Evolutionary conservation across 1,140 invertebrate genomes (phyloP).

Genomic region (Drosophila pallidifrons): DNA sequence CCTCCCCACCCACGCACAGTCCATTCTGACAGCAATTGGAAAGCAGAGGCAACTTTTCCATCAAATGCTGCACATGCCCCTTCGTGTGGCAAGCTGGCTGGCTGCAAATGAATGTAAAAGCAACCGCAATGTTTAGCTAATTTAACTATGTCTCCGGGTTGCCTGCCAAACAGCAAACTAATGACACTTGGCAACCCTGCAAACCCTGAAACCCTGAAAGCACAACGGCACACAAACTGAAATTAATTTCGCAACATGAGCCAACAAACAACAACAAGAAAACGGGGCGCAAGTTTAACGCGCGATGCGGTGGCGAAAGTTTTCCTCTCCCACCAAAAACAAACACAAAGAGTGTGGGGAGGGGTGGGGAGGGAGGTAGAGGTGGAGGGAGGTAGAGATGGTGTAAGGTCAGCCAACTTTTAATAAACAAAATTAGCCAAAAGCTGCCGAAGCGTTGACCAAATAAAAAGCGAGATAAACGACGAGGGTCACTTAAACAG

Average conservation of each 20-base stretch:
- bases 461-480: slow-evolving; percentile 80
- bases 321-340: no score
- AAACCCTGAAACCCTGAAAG: slow-evolving; percentile 38
- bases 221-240: slow-evolving; percentile 52
- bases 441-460: slow-evolving; percentile 56
- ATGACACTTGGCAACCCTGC: slow-evolving; percentile 70
- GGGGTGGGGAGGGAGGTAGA: background rate
- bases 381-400: background rate
- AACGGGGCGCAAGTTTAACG: background rate
- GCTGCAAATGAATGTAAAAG: slow-evolving; percentile 30
- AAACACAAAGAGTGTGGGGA: background rate
- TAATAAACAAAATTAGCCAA: slow-evolving; percentile 80
- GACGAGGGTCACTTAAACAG: slow-evolving; percentile 63
- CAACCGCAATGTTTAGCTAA: slow-evolving; percentile 78
- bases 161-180: slow-evolving; percentile 78
- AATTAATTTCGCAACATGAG: slow-evolving; percentile 68
- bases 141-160: slow-evolving; percentile 76
- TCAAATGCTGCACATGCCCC: slow-evolving; percentile 31
- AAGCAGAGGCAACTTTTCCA: slow-evolving; percentile 42
- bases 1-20: background rate
- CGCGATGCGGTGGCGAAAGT: slow-evolving; percentile 10
- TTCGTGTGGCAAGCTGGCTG: slow-evolving; percentile 7
- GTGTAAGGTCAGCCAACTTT: slow-evolving; percentile 70
- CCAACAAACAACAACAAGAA: slow-evolving; percentile 20
- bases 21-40: background rate